Evolutionary conservation across 1,140 invertebrate species (phyloP).

Genomic region (Leptinotarsa undecemlineata): DNA sequence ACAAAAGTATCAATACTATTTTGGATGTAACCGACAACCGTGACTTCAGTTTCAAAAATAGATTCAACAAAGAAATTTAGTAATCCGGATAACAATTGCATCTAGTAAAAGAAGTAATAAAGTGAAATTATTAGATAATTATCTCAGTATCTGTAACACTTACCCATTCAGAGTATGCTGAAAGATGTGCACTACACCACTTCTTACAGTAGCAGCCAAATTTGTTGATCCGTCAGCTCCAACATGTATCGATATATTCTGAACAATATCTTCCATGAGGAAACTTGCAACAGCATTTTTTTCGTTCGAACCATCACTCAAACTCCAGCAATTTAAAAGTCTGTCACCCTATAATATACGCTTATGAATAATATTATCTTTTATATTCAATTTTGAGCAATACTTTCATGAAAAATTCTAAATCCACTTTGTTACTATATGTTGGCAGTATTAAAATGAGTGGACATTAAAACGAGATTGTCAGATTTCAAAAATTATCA

Average conservation of each 20-base stretch:
- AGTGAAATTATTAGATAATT: constrained; percentile 17
- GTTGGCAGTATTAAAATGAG: too few relatives aligned
- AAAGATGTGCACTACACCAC: constrained; percentile 77
- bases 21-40: too few relatives aligned
- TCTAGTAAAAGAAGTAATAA: too few relatives aligned
- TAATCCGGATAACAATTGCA: too few relatives aligned
- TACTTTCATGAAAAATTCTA: too few relatives aligned
- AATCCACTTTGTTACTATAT: too few relatives aligned
- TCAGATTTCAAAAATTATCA: too few relatives aligned
- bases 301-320: constrained; percentile 56
- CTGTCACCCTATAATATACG: constrained; percentile 56
- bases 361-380: neutral
- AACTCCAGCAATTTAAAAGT: constrained; percentile 65
- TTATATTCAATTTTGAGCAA: too few relatives aligned
- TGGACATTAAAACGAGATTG: too few relatives aligned
- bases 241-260: constrained; percentile 58
- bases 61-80: too few relatives aligned
- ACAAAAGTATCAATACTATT: too few relatives aligned
- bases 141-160: constrained; percentile 32
- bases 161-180: constrained; percentile 75
- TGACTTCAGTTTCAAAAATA: too few relatives aligned
- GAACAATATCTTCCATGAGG: constrained; percentile 68
- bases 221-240: constrained; percentile 58
- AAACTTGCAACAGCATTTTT: constrained; percentile 60
- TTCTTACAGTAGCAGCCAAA: constrained; percentile 69